phyloP scores from a whole-genome alignment of 2,797 vertebrate genomes.

The Microctenopoma lineatum region DNA sequence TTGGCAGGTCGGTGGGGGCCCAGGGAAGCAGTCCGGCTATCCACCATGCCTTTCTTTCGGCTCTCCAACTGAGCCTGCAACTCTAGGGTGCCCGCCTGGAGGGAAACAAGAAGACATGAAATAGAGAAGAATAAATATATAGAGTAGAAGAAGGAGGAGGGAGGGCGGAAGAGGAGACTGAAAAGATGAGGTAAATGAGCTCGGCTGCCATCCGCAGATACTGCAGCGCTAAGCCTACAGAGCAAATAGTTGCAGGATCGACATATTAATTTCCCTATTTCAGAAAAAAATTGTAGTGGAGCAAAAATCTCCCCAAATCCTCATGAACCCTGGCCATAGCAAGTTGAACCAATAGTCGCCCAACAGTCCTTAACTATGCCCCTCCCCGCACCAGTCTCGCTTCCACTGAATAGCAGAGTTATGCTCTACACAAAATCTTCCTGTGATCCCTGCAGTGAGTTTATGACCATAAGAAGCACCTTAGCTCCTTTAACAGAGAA shows the following conservation, averaged over 20 bases:
- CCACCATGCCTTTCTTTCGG: conserved; percentile 78
- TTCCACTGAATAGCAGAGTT: conserved; percentile 9
- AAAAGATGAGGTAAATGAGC: conserved; percentile 10
- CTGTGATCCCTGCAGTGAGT: conserved; percentile 54
- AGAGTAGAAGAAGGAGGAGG: conserved; percentile 4
- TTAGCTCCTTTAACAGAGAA: conserved; percentile 38
- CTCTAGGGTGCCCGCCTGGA: conserved; percentile 82
- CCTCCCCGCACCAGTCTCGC: not conserved
- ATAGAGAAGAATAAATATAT: conserved; percentile 12
- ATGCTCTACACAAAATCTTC: conserved; percentile 35
- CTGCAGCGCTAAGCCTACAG: conserved; percentile 43
- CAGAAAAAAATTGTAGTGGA: conserved; percentile 18
- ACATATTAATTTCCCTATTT: conserved; percentile 48
- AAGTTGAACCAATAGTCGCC: conserved; percentile 38
- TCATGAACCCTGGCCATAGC: conserved; percentile 32
- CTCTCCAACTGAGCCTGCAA: conserved; percentile 81
- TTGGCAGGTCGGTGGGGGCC: conserved; percentile 72
- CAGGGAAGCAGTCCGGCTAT: conserved; percentile 74
- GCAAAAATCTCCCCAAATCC: conserved; percentile 37
- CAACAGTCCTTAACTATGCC: conserved; percentile 1
- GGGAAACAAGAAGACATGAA: conserved; percentile 44
- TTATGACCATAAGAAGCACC: conserved; percentile 50
- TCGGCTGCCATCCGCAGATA: conserved; percentile 33
- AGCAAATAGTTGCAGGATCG: conserved; percentile 40
- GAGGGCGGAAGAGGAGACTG: not conserved